Percentiles rank a stretch among this genome's conserved stretches.
Conservation (phyloP, 2,113 vertebrate genomes). For the Mus pahari region DNA sequence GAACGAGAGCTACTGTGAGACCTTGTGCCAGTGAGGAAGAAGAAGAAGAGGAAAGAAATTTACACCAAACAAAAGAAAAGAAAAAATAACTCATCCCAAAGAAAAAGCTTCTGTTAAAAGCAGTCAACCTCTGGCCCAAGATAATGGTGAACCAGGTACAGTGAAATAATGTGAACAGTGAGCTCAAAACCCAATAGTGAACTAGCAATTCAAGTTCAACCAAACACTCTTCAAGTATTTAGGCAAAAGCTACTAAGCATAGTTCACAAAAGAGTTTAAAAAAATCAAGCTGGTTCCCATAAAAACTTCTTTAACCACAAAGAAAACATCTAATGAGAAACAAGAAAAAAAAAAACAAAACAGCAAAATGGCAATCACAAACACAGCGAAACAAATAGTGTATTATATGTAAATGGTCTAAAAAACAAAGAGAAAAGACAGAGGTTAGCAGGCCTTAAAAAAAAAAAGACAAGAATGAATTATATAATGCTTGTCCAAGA, state of each 20-base stretch:
- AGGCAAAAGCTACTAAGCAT: not conserved
- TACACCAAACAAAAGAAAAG: not conserved
- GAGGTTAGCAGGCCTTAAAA: not conserved
- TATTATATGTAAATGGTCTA: not conserved
- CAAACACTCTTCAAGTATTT: slow-evolving; percentile 21
- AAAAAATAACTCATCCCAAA: not conserved
- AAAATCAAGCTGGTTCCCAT: not conserved
- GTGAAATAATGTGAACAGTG: no score
- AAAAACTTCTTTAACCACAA: no score
- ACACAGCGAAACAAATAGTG: slow-evolving; percentile 25
- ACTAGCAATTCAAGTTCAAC: slow-evolving; percentile 8
- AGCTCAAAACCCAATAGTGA: not conserved
- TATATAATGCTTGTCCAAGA: not conserved
- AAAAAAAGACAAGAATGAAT: not conserved
- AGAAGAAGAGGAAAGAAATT: not conserved
- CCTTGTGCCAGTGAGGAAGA: no score
- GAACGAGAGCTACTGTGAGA: not conserved
- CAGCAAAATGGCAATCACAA: not conserved
- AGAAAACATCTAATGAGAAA: not conserved
- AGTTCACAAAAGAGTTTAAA: not conserved
- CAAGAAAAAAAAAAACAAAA: not conserved
- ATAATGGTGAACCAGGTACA: not conserved
- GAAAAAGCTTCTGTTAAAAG: not conserved
- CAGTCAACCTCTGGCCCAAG: not conserved
- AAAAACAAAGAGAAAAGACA: not conserved